These are phyloP conservation scores for Penaeus indicus DNA, from an alignment of 1,140 invertebrate genomes.

Conservation along the genomic window DNA sequence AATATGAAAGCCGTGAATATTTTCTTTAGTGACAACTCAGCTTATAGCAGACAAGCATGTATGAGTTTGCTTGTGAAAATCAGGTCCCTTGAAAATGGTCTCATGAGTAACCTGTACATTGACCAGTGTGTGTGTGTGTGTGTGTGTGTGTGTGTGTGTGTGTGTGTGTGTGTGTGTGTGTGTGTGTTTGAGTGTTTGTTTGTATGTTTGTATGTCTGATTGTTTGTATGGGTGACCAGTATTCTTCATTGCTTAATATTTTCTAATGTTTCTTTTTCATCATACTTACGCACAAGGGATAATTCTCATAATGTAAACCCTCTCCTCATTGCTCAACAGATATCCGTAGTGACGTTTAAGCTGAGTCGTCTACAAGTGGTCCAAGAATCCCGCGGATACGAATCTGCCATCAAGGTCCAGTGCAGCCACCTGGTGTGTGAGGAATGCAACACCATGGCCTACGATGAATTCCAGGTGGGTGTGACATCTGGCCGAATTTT, in stretches of 20 bases:
- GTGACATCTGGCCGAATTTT: conserved; percentile 24
- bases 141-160: no score
- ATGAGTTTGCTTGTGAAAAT: no score
- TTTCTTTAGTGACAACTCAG: no score
- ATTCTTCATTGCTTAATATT: no score
- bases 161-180: no score
- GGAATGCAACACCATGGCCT: conserved; percentile 88
- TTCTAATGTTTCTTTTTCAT: no score
- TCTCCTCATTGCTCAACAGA: conserved; percentile 72
- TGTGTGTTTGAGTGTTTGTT: background rate
- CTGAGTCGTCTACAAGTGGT: conserved; percentile 86
- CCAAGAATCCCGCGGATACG: conserved; percentile 82
- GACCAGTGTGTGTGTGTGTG: no score
- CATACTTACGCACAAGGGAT: background rate
- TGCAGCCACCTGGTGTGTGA: conserved; percentile 82
- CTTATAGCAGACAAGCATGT: no score
- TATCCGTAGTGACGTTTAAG: conserved; percentile 85
- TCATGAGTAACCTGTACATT: no score
- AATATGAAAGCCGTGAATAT: no score
- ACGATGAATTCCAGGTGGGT: conserved; percentile 93
- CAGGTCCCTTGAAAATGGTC: no score
- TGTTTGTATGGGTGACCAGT: no score
- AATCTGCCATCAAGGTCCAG: conserved; percentile 82
- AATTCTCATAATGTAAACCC: background rate
- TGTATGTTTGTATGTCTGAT: background rate